Evolutionary conservation across 2,888 invertebrate species (phyloP), one percentile per base, ranked within the genome.

Genomic region (Artemia sp.): DNA sequence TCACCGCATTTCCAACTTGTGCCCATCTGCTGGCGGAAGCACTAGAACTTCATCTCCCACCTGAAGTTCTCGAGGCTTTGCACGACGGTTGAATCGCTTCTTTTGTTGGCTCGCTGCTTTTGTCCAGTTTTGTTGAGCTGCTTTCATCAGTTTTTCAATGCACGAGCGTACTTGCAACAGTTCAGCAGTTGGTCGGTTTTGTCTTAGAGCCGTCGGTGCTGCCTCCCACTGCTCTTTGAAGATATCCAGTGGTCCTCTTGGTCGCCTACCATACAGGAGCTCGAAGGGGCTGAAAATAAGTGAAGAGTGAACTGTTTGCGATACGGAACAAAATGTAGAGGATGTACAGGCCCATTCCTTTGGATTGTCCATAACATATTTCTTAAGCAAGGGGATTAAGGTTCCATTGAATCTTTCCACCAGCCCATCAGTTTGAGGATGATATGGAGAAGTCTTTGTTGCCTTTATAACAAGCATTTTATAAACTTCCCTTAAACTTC

Each of bases 221-320:
- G 58, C 58, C 9, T 58, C 58, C 58, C 58, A 58, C 14, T 58
- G n/a, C 8, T 58, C 58, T 9, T 58, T 58, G 58, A 58, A 7
- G 58, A 58, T 14, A 58, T 58, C 58, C 14, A 58, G 58, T 58
- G 58, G 58, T 8, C 58, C 58, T 14, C 58, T 53, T 14, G 58
- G 58, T 14, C 1, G 8, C n/a, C 14, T n/a, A 14, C 58, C 58
- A 14, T 58, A 58, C 38, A 38, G 38, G 38, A 38, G 38, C 4
- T 38, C 6, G 38, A 38, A 38, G 38, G 38, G 38, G 6, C 38
- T 38, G 38, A 38, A 38, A 38, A 1, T 4, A 3, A 38, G 6
- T 38, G 38, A 38, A 38, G 38, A 38, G 4, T 38, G 38, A 38
- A 2, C 38, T 38, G 1, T 38, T 38, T 4, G 38, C 38, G 38